Base-by-base conservation (phyloP, 2,888 invertebrate genomes). In the Leptothorax acervorum region DNA sequence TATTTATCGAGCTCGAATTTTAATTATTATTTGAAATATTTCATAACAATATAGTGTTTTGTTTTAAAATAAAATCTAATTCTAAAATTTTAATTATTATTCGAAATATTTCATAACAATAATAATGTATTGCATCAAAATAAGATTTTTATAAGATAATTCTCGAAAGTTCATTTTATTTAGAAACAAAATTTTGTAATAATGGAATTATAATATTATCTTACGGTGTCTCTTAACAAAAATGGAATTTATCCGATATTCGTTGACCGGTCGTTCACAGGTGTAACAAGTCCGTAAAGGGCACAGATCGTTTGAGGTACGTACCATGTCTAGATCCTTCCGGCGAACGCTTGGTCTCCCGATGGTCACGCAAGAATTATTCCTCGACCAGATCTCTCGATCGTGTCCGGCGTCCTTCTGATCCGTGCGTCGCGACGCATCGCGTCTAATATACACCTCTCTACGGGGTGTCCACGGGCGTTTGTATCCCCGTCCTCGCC, bases 371-470 rank as follows among this genome's bases (percentile, higher is more conserved):
- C 63, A 57, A 70, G 31, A 39, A 35, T 57, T 5, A 73, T 73
- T 48, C 28, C 79, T 35, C 11, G 48, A 48, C 35, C 35, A 74
- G 39, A 23, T 79, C 60, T 62, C 74, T 55, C 74, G 79, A 73
- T 68, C 70, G 74, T n/a, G 90, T 78, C 78, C 68, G 78, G 70
- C 88, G 89, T 91, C 92, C 92, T 94, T 94, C 92, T 94, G 94
- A 93, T 92, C 91, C 88, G 86, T 85, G 91, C 91, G 90, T 90
- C 91, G 90, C 90, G 91, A 91, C 86, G 93, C 90, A 87, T 90
- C 82, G 90, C 91, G 91, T 93, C 92, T 94, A 94, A 94, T 94
- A 94, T 94, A 93, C 91, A 93, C 93, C 90, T 91, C 92, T 87
- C 93, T 87, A 87, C 90, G 92, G 79, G 93, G 92, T 90, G 93